These are phyloP conservation scores for Endotricha flammealis DNA, from an alignment of 2,888 invertebrate genomes.

Conservation along the genomic window DNA sequence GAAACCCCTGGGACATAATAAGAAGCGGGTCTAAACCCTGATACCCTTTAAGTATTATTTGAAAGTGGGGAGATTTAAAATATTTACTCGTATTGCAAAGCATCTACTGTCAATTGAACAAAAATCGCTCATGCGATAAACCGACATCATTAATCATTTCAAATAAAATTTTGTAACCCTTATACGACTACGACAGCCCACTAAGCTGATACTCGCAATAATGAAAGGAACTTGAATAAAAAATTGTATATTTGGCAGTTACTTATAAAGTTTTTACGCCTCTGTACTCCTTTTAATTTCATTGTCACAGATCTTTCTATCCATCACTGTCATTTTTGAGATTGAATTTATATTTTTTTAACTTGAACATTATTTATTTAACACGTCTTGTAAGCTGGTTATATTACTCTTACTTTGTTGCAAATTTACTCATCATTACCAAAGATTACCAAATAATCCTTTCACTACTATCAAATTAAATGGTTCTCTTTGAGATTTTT, in stretches of 20 bases:
- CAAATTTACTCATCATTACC: slow-evolving; percentile 6
- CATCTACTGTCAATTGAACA: slow-evolving; percentile 60
- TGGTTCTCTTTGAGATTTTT: slow-evolving; percentile 12
- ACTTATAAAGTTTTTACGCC: not conserved
- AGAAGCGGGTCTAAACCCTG: slow-evolving; percentile 34
- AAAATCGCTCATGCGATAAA: slow-evolving; percentile 57
- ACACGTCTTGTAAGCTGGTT: too few species aligned
- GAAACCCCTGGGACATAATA: slow-evolving; percentile 48
- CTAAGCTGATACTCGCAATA: slow-evolving; percentile 24
- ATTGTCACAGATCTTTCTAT: not conserved
- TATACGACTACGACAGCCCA: slow-evolving; percentile 27
- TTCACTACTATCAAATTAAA: slow-evolving; percentile 7
- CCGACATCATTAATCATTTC: slow-evolving; percentile 66
- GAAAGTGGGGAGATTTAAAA: slow-evolving; percentile 49
- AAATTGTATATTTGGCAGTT: not conserved
- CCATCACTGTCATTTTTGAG: not conserved
- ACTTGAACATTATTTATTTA: too few species aligned
- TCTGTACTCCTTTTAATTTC: not conserved
- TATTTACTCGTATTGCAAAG: slow-evolving; percentile 43
- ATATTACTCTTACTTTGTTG: not conserved
- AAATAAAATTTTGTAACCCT: slow-evolving; percentile 42
- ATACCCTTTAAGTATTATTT: slow-evolving; percentile 48
- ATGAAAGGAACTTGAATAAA: not conserved
- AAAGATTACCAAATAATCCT: too few species aligned
- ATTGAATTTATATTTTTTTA: too few species aligned